Conservation (phyloP, 2,113 vertebrate genomes). For the Oceanites oceanicus region DNA sequence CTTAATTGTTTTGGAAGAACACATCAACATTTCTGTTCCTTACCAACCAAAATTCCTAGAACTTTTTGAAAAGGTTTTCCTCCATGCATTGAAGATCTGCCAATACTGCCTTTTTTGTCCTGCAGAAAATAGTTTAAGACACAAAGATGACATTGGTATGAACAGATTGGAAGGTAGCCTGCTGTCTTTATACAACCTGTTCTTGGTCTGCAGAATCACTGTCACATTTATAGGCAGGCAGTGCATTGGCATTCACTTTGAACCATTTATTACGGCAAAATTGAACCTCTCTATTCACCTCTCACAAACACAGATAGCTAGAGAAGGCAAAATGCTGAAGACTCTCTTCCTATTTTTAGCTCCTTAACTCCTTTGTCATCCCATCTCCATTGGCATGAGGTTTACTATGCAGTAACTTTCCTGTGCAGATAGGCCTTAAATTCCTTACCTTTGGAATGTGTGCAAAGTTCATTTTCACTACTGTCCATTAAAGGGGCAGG, state of each 20-base stretch:
- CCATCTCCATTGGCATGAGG: background rate
- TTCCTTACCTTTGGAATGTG: background rate
- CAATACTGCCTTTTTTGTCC: background rate
- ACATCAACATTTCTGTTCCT: background rate
- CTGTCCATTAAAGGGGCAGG: background rate
- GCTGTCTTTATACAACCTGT: background rate
- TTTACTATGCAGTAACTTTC: background rate
- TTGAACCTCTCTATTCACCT: background rate
- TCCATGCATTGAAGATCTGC: background rate
- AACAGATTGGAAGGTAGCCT: background rate
- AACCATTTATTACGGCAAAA: background rate
- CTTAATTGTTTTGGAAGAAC: conserved; percentile 10
- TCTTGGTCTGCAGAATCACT: background rate
- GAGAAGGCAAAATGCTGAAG: background rate
- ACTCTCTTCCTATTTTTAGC: background rate
- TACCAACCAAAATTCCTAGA: background rate
- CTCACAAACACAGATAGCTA: background rate
- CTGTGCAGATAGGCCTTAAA: background rate
- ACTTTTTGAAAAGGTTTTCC: background rate
- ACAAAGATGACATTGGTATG: background rate
- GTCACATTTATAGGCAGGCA: background rate
- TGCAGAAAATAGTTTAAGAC: background rate
- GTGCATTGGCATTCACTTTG: background rate
- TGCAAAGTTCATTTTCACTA: background rate
- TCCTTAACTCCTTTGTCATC: background rate